Conservation (phyloP, 1,140 invertebrate genomes). For the Samia ricini region DNA sequence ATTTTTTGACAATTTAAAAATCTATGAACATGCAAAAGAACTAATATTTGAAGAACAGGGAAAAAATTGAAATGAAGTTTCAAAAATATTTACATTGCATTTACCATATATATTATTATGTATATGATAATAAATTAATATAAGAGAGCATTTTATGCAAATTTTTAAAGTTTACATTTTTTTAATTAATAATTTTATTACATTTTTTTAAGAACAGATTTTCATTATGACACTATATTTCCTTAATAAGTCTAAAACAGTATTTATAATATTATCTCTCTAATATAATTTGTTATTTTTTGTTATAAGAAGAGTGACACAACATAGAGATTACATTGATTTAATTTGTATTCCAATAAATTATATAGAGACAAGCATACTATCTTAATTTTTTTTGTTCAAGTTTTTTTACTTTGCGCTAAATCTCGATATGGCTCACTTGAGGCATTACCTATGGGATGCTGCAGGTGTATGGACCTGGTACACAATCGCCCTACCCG, state of each 20-base stretch:
- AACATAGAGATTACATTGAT: background rate
- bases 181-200: constrained; percentile 30
- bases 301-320: background rate
- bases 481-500: too few species aligned
- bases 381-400: too few species aligned
- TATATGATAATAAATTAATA: constrained; percentile 9
- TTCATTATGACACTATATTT: constrained; percentile 13
- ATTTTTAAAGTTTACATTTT: constrained; percentile 19
- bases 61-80: background rate
- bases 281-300: constrained; percentile 14
- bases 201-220: constrained; percentile 43
- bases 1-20: too few species aligned
- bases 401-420: too few species aligned
- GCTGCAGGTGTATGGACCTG: too few species aligned
- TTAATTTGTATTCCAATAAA: too few species aligned
- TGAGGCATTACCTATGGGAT: too few species aligned
- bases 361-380: too few species aligned
- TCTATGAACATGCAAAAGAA: too few species aligned
- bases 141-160: constrained; percentile 37
- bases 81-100: background rate
- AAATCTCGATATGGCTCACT: too few species aligned
- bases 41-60: too few species aligned
- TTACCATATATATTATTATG: background rate
- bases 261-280: constrained; percentile 20
- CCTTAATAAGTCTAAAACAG: constrained; percentile 27